These are phyloP conservation scores for Penaeus japonicus DNA, from an alignment of 1,140 invertebrate genomes.

Conservation along the genomic window DNA sequence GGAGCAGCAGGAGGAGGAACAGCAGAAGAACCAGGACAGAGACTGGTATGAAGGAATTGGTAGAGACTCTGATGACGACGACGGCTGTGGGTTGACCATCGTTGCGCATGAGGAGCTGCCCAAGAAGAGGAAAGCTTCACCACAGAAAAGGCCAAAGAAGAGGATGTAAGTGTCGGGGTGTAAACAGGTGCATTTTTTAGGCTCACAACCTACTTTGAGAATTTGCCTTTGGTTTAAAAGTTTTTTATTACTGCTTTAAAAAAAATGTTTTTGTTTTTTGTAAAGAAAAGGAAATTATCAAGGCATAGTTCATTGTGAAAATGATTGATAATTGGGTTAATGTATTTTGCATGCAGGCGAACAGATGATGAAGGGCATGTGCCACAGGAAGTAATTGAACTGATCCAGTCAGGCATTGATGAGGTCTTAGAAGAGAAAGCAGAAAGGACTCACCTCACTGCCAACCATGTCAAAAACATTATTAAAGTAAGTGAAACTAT, in stretches of 20 bases:
- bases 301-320: not conserved
- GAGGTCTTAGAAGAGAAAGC: slow-evolving; percentile 73
- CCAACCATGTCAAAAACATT: slow-evolving; percentile 73
- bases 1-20: too few relatives aligned
- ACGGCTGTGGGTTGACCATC: slow-evolving; percentile 31
- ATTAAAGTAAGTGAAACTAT: slow-evolving; percentile 60
- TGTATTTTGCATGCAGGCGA: not conserved
- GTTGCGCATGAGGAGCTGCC: slow-evolving; percentile 33
- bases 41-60: too few relatives aligned
- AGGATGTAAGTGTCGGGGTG: not conserved
- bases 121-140: slow-evolving; percentile 18
- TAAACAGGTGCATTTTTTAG: too few relatives aligned
- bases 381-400: slow-evolving; percentile 64
- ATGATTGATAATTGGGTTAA: not conserved
- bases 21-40: too few relatives aligned
- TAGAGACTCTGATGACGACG: not conserved
- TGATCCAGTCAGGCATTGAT: slow-evolving; percentile 73
- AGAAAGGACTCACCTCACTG: slow-evolving; percentile 73
- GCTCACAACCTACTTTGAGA: too few relatives aligned
- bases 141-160: not conserved
- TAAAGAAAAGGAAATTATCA: too few relatives aligned
- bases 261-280: too few relatives aligned
- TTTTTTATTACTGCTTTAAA: too few relatives aligned
- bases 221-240: too few relatives aligned
- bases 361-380: slow-evolving; percentile 23